Evolutionary conservation across 2,888 invertebrate species (phyloP).

Genomic region (Synanthedon formicaeformis): DNA sequence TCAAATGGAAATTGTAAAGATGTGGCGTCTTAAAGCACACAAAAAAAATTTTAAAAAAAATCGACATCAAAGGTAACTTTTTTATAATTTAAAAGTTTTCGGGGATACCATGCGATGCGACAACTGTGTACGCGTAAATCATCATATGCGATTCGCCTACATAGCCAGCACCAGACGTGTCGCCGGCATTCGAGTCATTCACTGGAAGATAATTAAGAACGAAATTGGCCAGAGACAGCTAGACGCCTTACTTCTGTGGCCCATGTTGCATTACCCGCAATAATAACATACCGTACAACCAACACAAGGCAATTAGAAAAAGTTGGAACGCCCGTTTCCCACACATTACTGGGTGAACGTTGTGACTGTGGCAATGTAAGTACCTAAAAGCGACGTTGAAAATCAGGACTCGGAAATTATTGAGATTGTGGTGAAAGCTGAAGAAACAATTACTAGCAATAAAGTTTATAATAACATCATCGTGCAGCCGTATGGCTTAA

Average conservation of each 20-base stretch:
- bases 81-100: no score
- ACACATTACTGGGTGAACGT: conserved; percentile 46
- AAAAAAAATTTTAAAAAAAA: no score
- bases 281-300: conserved; percentile 46
- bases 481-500: conserved; percentile 3
- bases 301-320: conserved; percentile 53
- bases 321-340: conserved; percentile 50
- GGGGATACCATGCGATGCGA: no score
- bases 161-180: conserved; percentile 47
- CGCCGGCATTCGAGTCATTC: conserved; percentile 17
- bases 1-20: no score
- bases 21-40: no score
- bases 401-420: conserved; percentile 21
- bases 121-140: conserved; percentile 18
- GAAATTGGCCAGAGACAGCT: conserved; percentile 63
- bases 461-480: conserved; percentile 37
- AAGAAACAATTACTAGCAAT: conserved; percentile 32
- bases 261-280: conserved; percentile 49
- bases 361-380: conserved; percentile 28
- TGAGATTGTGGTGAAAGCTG: conserved; percentile 46
- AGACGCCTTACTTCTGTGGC: conserved; percentile 59
- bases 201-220: conserved; percentile 56
- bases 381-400: conserved; percentile 11
- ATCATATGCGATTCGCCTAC: conserved; percentile 39
- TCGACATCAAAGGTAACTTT: no score